Conservation (phyloP, 2,797 vertebrate genomes). For the Diglossa cyanea region DNA sequence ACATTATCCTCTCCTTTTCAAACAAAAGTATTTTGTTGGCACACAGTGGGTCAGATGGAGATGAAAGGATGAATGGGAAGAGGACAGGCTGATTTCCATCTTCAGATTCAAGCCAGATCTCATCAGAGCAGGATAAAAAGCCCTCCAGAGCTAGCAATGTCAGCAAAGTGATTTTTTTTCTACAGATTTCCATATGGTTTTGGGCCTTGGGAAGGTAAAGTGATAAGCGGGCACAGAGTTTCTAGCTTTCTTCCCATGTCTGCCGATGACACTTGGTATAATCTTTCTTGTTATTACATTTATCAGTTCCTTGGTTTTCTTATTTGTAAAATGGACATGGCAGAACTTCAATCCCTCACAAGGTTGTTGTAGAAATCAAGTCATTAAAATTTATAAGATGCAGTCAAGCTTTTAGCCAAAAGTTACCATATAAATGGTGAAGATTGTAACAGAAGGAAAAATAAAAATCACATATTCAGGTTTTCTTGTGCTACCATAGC, state of each 20-base stretch:
- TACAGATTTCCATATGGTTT: not conserved
- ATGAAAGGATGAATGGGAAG: not conserved
- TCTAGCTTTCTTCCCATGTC: not conserved
- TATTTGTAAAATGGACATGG: not conserved
- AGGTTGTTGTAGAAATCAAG: not conserved
- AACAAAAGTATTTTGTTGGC: not conserved
- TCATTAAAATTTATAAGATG: slow-evolving; percentile 50
- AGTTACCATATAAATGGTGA: slow-evolving; percentile 24
- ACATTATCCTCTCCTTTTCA: not conserved
- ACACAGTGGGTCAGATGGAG: not conserved
- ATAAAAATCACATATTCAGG: not conserved
- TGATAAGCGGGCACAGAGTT: not conserved
- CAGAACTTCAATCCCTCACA: not conserved
- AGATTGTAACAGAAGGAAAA: not conserved
- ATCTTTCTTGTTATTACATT: not conserved
- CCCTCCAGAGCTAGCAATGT: not conserved
- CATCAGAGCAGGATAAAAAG: not conserved
- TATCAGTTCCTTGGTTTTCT: not conserved
- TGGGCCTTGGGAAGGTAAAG: not conserved
- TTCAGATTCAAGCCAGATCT: not conserved
- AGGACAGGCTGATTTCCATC: not conserved
- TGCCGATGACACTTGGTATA: not conserved
- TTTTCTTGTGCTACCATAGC: not conserved
- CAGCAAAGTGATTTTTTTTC: not conserved
- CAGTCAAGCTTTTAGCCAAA: slow-evolving; percentile 20